Evolutionary conservation across 2,113 vertebrate species (phyloP).

Genomic region (Ardeotis arabs): DNA sequence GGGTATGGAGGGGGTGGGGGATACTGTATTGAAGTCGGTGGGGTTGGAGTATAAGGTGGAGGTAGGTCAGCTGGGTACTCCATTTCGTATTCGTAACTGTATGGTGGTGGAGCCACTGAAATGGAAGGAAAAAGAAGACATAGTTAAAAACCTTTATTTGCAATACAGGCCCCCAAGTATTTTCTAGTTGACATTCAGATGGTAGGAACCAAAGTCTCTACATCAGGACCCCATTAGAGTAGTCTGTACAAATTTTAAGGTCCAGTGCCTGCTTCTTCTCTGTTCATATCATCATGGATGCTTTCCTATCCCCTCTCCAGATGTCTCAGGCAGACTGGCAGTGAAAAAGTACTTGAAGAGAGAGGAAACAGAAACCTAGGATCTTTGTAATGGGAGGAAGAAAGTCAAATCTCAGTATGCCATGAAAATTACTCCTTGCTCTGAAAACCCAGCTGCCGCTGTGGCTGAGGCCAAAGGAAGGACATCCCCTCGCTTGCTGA

Average conservation of each 20-base stretch:
- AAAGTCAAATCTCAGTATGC: not conserved
- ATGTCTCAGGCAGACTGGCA: not conserved
- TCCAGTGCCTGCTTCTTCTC: not conserved
- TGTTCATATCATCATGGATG: not conserved
- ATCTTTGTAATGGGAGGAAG: not conserved
- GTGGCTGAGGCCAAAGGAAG: not conserved
- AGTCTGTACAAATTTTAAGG: not conserved
- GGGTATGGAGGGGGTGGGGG: conserved; percentile 89
- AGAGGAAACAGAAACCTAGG: not conserved
- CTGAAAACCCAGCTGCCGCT: not conserved
- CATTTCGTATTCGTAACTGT: conserved; percentile 86
- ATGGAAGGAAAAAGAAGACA: not conserved
- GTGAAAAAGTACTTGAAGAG: not conserved
- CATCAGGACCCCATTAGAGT: not conserved
- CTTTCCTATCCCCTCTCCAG: not conserved
- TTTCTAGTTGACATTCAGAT: not conserved
- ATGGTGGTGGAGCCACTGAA: conserved; percentile 87
- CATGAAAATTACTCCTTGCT: not conserved
- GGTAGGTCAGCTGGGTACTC: conserved; percentile 78
- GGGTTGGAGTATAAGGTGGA: conserved; percentile 85
- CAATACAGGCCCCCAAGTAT: not conserved
- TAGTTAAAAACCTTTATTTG: not conserved
- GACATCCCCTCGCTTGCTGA: not conserved
- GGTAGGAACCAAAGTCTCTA: not conserved
- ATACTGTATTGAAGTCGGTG: conserved; percentile 70